phyloP scores from a whole-genome alignment of 1,140 invertebrate genomes.

The Formica selysi region DNA sequence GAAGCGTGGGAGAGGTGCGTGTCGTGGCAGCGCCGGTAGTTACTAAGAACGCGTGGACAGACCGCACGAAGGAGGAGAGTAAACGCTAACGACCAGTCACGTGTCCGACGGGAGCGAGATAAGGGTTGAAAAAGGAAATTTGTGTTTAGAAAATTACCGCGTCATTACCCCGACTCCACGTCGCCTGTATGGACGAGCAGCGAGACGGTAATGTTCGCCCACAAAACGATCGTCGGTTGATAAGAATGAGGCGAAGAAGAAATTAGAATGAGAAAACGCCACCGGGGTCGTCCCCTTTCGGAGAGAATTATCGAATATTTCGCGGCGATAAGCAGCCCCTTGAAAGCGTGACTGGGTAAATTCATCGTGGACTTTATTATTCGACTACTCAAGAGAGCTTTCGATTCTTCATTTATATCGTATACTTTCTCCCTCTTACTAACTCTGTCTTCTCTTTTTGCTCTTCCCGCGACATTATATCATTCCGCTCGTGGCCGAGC shows the following conservation, averaged over 20 bases:
- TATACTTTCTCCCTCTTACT: conserved; percentile 19
- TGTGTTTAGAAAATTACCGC: conserved; percentile 84
- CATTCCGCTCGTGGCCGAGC: conserved; percentile 13
- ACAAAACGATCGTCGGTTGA: conserved; percentile 70
- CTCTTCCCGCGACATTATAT: conserved; percentile 38
- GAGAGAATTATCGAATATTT: conserved; percentile 70
- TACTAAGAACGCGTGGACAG: conserved; percentile 58
- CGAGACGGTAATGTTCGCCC: conserved; percentile 72
- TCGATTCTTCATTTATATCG: conserved; percentile 69
- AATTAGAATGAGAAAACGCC: conserved; percentile 69
- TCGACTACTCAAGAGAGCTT: conserved; percentile 66
- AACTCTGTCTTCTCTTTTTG: conserved; percentile 20
- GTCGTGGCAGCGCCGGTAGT: conserved; percentile 24
- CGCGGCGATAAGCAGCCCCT: conserved; percentile 71
- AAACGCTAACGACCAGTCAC: conserved; percentile 78
- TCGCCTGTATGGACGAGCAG: conserved; percentile 44
- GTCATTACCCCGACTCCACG: conserved; percentile 75
- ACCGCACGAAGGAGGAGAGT: conserved; percentile 67
- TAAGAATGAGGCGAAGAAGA: conserved; percentile 78
- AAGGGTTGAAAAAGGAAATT: conserved; percentile 81
- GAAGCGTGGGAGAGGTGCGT: conserved; percentile 33
- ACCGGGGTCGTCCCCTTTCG: conserved; percentile 3
- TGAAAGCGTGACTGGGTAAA: conserved; percentile 73
- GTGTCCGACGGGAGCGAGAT: conserved; percentile 73
- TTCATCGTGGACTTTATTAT: conserved; percentile 71